Evolutionary conservation across 1,140 invertebrate species (phyloP).

Genomic region (Thalassaphorura encarpata): DNA sequence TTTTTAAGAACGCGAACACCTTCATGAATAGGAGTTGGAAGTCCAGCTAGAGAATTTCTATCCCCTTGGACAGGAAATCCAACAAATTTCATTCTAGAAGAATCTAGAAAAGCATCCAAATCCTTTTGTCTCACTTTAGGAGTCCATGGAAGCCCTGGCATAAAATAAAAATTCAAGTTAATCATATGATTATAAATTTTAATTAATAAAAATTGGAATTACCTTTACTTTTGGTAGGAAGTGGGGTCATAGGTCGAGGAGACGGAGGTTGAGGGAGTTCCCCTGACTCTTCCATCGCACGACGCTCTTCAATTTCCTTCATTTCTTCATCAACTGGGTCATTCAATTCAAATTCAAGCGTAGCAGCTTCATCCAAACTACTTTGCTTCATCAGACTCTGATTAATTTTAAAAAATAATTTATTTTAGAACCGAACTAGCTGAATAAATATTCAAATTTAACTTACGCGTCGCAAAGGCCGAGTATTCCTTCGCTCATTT

Average conservation of each 20-base stretch:
- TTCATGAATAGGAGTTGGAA: conserved; percentile 91
- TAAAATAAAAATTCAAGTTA: background rate
- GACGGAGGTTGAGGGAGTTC: conserved; percentile 41
- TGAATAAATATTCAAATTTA: conserved; percentile 1
- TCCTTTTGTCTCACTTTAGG: conserved; percentile 93
- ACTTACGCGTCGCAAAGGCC: conserved; percentile 51
- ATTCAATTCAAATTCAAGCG: conserved; percentile 49
- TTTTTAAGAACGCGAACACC: conserved; percentile 79
- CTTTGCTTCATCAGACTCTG: conserved; percentile 85
- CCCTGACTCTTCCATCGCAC: conserved; percentile 37
- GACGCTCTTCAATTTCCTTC: conserved; percentile 41
- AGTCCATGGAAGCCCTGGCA: conserved; percentile 72
- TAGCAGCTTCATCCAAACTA: conserved; percentile 75
- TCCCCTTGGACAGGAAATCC: conserved; percentile 80
- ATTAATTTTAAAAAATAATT: conserved; percentile 13
- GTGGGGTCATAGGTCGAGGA: conserved; percentile 44
- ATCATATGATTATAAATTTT: background rate
- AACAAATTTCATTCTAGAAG: conserved; percentile 87
- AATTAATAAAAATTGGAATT: background rate
- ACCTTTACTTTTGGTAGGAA: conserved; percentile 36
- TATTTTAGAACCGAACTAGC: conserved; percentile 6
- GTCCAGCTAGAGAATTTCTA: conserved; percentile 68
- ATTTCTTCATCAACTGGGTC: conserved; percentile 38
- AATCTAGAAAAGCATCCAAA: conserved; percentile 82
- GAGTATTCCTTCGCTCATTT: conserved; percentile 60